Evolutionary conservation across 2,113 vertebrate species (phyloP).

Genomic region (Entelurus aequoreus): DNA sequence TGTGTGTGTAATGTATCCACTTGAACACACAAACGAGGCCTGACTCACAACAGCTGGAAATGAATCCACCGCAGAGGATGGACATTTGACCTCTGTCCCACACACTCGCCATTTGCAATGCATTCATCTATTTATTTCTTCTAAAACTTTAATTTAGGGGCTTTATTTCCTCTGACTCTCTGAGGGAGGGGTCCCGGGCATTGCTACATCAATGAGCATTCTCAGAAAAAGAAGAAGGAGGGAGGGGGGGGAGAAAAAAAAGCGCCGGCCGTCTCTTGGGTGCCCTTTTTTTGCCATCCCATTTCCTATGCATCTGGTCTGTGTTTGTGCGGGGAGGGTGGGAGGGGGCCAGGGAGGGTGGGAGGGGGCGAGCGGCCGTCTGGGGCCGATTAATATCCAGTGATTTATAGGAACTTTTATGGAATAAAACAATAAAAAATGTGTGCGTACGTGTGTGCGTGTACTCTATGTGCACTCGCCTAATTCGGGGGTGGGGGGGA

Average conservation of each 20-base stretch:
- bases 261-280: conserved; percentile 80
- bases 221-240: conserved; percentile 54
- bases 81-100: conserved; percentile 67
- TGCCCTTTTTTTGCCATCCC: conserved; percentile 83
- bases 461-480: conserved; percentile 46
- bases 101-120: conserved; percentile 64
- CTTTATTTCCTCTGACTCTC: conserved; percentile 64
- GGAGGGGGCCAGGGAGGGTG: conserved; percentile 74
- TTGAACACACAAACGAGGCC: conserved; percentile 36
- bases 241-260: conserved; percentile 35
- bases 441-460: conserved; percentile 71
- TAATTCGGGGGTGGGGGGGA: conserved; percentile 74
- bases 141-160: conserved; percentile 72
- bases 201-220: conserved; percentile 67
- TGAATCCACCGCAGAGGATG: conserved; percentile 55
- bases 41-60: conserved; percentile 52
- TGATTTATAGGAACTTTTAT: conserved; percentile 99
- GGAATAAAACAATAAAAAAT: conserved; percentile 98
- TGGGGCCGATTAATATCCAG: conserved; percentile 92
- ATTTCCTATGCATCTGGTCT: conserved; percentile 83
- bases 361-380: conserved; percentile 72
- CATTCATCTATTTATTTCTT: conserved; percentile 71
- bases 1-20: too few species aligned
- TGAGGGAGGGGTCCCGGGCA: conserved; percentile 71
- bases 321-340: conserved; percentile 76